Conservation (phyloP, 2,888 invertebrate genomes). For the Cantharis nigra region DNA sequence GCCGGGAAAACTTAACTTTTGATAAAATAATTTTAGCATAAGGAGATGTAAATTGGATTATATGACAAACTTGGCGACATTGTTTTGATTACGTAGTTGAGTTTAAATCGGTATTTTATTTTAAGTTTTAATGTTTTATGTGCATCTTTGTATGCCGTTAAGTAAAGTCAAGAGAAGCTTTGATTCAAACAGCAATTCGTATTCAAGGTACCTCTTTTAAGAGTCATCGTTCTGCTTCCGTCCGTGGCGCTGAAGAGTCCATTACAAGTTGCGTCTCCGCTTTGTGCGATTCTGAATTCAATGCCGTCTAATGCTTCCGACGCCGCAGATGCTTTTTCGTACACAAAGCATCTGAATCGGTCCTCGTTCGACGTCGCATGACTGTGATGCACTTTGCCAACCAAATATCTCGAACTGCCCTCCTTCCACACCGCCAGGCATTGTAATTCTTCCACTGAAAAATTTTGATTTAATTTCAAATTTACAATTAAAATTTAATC, state of each 20-base stretch:
- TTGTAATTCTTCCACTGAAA: slow-evolving; percentile 86
- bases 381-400: slow-evolving; percentile 86
- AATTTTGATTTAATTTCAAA: not conserved
- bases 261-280: slow-evolving; percentile 92
- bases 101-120: not conserved
- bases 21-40: not conserved
- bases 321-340: slow-evolving; percentile 73
- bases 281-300: slow-evolving; percentile 81
- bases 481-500: not conserved
- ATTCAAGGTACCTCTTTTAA: slow-evolving; percentile 69
- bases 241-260: slow-evolving; percentile 89
- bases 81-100: not conserved
- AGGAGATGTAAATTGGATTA: not conserved
- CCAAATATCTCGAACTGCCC: slow-evolving; percentile 87
- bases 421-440: slow-evolving; percentile 94
- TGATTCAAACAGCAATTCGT: slow-evolving; percentile 33
- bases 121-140: slow-evolving; percentile 2
- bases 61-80: not conserved
- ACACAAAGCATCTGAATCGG: slow-evolving; percentile 93
- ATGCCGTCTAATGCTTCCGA: slow-evolving; percentile 49
- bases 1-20: not conserved
- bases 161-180: slow-evolving; percentile 21
- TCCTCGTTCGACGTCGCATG: slow-evolving; percentile 92
- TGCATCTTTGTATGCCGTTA: slow-evolving; percentile 7
- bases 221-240: slow-evolving; percentile 81